These are phyloP conservation scores for Leiothrix lutea DNA, from an alignment of 2,113 vertebrate genomes.

Conservation along the genomic window DNA sequence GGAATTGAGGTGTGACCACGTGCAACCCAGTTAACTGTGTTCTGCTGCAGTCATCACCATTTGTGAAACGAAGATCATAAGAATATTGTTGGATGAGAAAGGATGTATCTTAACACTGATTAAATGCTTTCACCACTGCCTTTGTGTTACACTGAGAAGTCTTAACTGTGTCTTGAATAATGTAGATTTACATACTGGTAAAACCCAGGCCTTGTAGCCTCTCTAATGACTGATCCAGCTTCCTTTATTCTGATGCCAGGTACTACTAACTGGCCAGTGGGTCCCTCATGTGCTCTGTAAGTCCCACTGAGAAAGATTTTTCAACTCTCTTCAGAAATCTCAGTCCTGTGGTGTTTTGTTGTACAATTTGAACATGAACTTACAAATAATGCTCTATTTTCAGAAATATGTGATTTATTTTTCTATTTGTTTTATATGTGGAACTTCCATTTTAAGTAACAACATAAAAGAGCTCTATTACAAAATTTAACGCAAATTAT, in stretches of 20 bases:
- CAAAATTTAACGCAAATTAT: background rate
- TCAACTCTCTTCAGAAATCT: background rate
- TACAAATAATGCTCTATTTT: background rate
- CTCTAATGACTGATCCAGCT: background rate
- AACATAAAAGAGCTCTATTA: background rate
- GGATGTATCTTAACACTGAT: background rate
- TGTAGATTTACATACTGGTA: background rate
- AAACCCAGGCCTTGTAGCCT: background rate
- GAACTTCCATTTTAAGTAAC: background rate
- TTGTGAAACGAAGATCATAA: background rate
- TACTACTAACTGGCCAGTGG: too few relatives aligned
- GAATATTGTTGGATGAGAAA: background rate
- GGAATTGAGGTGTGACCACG: background rate
- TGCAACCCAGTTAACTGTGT: background rate
- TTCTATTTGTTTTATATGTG: background rate
- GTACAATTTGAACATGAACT: background rate
- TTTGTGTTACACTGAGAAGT: background rate
- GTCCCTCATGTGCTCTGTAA: background rate
- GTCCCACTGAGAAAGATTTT: background rate
- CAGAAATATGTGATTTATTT: background rate
- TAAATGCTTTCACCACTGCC: background rate
- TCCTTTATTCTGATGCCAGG: background rate
- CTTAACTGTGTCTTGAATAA: background rate
- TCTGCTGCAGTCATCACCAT: background rate
- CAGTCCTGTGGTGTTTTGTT: background rate